Percentiles rank a stretch among this genome's conserved stretches.
Conservation (phyloP, 1,140 invertebrate genomes). For the Drosophila triauraria region DNA sequence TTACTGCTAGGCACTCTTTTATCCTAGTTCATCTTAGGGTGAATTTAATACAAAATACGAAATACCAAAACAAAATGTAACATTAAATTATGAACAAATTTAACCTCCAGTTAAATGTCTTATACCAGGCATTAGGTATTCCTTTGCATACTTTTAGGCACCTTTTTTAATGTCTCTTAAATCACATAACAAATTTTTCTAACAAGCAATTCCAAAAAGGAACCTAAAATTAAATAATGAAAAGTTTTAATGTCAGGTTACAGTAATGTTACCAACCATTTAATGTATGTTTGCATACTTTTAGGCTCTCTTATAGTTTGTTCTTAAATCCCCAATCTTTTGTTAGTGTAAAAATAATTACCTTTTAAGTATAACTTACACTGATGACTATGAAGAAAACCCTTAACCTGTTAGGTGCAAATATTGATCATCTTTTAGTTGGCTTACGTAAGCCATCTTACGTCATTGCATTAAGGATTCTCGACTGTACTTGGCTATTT, state of each 20-base stretch:
- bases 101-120: not conserved
- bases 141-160: not conserved
- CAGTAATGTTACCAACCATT: not conserved
- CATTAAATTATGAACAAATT: not conserved
- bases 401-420: constrained; percentile 17
- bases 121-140: not conserved
- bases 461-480: constrained; percentile 51
- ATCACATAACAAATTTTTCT: no score
- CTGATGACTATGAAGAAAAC: not conserved
- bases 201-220: not conserved
- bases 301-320: not conserved
- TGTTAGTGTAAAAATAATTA: not conserved
- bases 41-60: no score
- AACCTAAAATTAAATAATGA: not conserved
- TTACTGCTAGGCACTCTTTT: no score
- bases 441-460: constrained; percentile 37
- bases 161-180: not conserved
- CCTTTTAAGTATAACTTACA: no score
- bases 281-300: not conserved
- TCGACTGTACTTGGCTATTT: constrained; percentile 58
- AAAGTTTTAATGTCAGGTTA: not conserved
- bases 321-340: not conserved
- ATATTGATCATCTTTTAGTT: not conserved
- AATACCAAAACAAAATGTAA: not conserved
- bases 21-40: no score